Base-by-base conservation (phyloP, 2,113 vertebrate genomes). In the Eublepharis macularius region DNA sequence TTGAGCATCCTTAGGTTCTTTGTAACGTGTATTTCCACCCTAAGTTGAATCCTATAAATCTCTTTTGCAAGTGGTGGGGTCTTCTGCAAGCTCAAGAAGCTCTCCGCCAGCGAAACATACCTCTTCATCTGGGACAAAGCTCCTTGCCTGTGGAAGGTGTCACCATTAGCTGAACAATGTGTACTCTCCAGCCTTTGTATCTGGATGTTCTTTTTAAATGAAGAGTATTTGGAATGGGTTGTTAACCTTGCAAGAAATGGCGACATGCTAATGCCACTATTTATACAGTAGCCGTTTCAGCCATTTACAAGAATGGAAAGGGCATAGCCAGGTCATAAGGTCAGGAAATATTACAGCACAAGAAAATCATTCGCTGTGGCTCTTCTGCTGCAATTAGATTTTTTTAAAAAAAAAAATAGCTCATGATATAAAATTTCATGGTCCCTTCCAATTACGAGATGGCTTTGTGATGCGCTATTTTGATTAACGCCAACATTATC, bases 351-450 rank as follows among this genome's bases (percentile, higher is more conserved):
- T 81, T 85, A 78, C n/a, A 87, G 51, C 72, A 86, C 87, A 66
- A 80, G 82, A 90, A 80, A 88, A 93, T 74, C 32, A 66, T 87
- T 93, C 89, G 9, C 54, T 17, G 13, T 89, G 65, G 41, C 81
- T 94, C 84, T 94, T 78, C 4, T 80, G 79, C 43, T 92, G 82
- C 85, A 91, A 83, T 95, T 94, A 91, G 80, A 91, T 88, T 63
- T 51, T 63, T 57, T 57, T 90, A 82, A 79, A 92, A 92, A 88
- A 89, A 90, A 88, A 51, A 80, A 43, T n/a, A n/a, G n/a, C n/a
- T 88, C 90, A 95, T 88, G 86, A 78, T 90, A 86, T 88, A 90
- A 91, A 82, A 6, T 95, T 94, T 89, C 84, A 49, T 94, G 74
- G 54, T 85, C 51, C 90, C 76, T 94, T 70, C 47, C 87, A 91